Percentiles rank a stretch among this genome's conserved stretches.
Evolutionary conservation across 2,797 vertebrate genomes (phyloP).

Genomic region (Dipus sagitta): DNA sequence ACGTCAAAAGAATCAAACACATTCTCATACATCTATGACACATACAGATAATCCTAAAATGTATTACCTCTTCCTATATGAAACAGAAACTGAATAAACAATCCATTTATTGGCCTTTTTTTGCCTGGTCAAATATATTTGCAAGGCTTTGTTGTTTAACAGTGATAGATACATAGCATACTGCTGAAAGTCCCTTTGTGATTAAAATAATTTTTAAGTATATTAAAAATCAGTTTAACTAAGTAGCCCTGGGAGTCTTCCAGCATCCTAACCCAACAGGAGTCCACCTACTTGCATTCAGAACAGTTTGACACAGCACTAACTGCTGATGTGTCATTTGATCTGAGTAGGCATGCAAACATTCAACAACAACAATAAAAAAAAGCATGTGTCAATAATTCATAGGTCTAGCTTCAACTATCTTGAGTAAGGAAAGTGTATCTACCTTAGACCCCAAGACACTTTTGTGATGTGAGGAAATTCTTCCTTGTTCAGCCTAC

Average conservation of each 20-base stretch:
- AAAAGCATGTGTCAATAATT: slow-evolving; percentile 66
- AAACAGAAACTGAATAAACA: slow-evolving; percentile 47
- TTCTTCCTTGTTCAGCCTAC: background rate
- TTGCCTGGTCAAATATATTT: slow-evolving; percentile 8
- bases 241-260: slow-evolving; percentile 51
- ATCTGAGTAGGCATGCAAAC: slow-evolving; percentile 49
- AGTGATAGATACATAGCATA: slow-evolving; percentile 18
- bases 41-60: slow-evolving; percentile 57
- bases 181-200: slow-evolving; percentile 35
- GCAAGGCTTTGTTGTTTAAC: slow-evolving; percentile 32
- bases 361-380: slow-evolving; percentile 46
- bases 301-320: slow-evolving; percentile 35
- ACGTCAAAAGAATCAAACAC: slow-evolving; percentile 23
- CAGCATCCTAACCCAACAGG: slow-evolving; percentile 17
- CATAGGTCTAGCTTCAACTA: slow-evolving; percentile 37
- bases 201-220: slow-evolving; percentile 56
- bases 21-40: background rate
- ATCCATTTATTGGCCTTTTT: background rate
- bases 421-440: slow-evolving; percentile 7
- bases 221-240: slow-evolving; percentile 69
- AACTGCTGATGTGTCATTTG: slow-evolving; percentile 53
- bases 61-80: background rate
- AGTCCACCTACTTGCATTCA: slow-evolving; percentile 63
- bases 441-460: background rate
- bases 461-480: background rate